Base-by-base conservation (phyloP, 2,888 invertebrate species). In the Morpho achilles region DNA sequence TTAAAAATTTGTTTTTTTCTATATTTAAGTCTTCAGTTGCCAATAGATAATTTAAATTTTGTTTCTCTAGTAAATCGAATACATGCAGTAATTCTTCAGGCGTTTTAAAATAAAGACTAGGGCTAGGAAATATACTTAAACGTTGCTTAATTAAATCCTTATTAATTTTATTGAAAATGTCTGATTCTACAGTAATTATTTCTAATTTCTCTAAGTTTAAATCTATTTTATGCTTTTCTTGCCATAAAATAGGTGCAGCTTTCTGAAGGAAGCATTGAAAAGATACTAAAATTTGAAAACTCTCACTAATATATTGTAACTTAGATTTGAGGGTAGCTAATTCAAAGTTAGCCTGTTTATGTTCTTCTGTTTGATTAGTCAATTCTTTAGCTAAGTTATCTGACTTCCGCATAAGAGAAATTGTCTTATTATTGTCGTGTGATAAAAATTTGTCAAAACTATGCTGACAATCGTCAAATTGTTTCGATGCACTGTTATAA, bases 361-460 rank as follows among this genome's bases (percentile, higher is more conserved):
- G 75, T 50, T 87, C 82, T 66, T 90, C 90, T 8, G 79, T 83
- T 71, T 81, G 76, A 65, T 80, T 82, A 0, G 74, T 66, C 56
- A 90, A 68, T 50, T 87, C 82, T 67, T 82, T 89, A 8, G 84
- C 82, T 59, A 89, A 69, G 50, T 71, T 72, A 66, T 90, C 90
- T 0, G 89, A 89, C 63, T 80, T 87, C 59, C 78, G 82, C 89
- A 90, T 90, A n/a, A 90, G 70, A 7, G 70, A 76, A 60, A 90
- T 90, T 1, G 90, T 90, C 76, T 85, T 84, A 67, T 89, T 82
- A 62, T 90, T 90, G 60, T 90, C 86, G 52, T 87, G 75, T 9
- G 88, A 87, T 39, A 90, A 71, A 66, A 90, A 90, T 65, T 87
- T 90, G 62, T 90, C 86, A 62, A 90, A 90, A 67, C 90, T 87